A percentile compares a stretch with the other conserved stretches of the same genome.
These are phyloP conservation scores for Micrastur ruficollis DNA, from an alignment of 2,797 vertebrate genomes.

Conservation along the genomic window DNA sequence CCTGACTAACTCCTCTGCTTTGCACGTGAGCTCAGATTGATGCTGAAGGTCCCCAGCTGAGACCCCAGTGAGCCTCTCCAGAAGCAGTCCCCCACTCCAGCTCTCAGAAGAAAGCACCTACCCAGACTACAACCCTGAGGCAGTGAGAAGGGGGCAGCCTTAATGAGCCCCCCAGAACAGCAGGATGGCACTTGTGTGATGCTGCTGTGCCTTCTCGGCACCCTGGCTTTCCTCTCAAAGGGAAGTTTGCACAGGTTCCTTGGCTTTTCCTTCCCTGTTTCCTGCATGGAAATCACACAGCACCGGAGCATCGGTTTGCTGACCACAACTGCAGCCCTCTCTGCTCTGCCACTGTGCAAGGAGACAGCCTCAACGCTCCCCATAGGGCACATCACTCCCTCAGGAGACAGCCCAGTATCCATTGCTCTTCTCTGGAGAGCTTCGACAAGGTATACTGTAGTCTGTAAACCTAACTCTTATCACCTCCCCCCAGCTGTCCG, in stretches of 20 bases:
- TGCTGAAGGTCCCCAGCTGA: background rate
- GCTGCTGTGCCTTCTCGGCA: background rate
- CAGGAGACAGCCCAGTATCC: background rate
- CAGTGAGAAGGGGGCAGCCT: background rate
- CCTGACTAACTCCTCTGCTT: background rate
- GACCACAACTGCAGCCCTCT: background rate
- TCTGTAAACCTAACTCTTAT: background rate
- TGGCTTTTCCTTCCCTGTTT: background rate
- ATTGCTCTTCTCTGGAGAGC: background rate
- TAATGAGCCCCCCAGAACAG: background rate
- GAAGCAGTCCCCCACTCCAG: background rate
- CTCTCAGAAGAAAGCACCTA: background rate
- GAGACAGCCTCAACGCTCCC: background rate
- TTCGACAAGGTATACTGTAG: background rate
- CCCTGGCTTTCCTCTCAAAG: background rate
- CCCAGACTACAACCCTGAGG: background rate
- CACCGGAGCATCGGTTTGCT: background rate
- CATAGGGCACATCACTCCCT: background rate
- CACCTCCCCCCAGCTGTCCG: background rate
- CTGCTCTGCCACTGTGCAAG: background rate
- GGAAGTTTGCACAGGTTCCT: background rate
- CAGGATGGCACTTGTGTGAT: background rate
- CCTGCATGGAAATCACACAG: background rate
- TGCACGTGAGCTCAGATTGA: background rate
- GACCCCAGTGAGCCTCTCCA: background rate